phyloP scores from a whole-genome alignment of 2,113 vertebrate genomes.

The Nibea albiflora region DNA sequence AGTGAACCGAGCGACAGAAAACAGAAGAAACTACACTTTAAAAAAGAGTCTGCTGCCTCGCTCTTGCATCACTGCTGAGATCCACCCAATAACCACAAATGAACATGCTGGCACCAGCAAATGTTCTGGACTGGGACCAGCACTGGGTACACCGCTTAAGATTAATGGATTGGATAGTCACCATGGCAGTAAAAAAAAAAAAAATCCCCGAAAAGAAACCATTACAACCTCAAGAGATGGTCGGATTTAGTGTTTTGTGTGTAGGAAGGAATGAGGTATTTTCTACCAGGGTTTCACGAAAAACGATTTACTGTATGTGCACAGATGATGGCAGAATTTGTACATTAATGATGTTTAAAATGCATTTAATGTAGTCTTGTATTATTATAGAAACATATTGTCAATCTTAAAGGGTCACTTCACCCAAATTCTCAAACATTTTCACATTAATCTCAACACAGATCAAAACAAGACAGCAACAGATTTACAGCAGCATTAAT shows the following conservation, averaged over 20 bases:
- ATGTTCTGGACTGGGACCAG: slow-evolving; percentile 50
- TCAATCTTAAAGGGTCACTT: background rate
- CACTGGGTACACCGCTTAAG: slow-evolving; percentile 55
- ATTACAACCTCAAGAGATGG: slow-evolving; percentile 51
- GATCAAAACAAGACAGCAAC: no score
- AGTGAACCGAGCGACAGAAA: slow-evolving; percentile 34
- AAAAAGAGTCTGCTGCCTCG: slow-evolving; percentile 46
- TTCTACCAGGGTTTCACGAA: slow-evolving; percentile 20
- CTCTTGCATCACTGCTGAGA: slow-evolving; percentile 67
- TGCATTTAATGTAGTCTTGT: background rate
- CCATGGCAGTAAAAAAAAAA: slow-evolving; percentile 52
- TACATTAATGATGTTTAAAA: background rate
- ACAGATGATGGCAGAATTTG: slow-evolving; percentile 6
- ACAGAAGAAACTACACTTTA: slow-evolving; percentile 37
- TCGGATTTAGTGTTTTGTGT: slow-evolving; percentile 13
- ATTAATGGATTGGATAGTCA: slow-evolving; percentile 73
- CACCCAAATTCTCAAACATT: background rate
- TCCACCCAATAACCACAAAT: slow-evolving; percentile 78
- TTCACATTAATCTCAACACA: background rate
- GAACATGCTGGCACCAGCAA: slow-evolving; percentile 70
- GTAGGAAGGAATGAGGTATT: slow-evolving; percentile 26
- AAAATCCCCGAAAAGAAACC: slow-evolving; percentile 55
- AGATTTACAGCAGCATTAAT: background rate
- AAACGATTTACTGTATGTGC: slow-evolving; percentile 2
- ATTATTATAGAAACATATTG: background rate